Percentiles rank a stretch among this genome's conserved stretches.
These are phyloP conservation scores for Trisateles emortualis DNA, from an alignment of 2,888 invertebrate species.

Conservation along the genomic window DNA sequence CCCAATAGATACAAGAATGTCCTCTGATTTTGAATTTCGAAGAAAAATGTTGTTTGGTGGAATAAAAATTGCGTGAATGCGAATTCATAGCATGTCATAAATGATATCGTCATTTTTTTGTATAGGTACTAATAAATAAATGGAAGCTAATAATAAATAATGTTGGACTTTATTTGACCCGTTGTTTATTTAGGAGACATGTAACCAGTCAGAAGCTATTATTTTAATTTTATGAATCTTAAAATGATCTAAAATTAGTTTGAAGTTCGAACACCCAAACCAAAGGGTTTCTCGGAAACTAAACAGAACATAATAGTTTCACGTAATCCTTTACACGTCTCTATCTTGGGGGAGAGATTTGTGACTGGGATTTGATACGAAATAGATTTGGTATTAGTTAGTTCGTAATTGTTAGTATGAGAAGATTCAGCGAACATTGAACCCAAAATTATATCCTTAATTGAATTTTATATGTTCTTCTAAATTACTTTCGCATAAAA, in stretches of 20 bases:
- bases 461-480: constrained; percentile 12
- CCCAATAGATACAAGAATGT: constrained; percentile 63
- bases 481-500: constrained; percentile 14
- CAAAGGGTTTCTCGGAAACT: constrained; percentile 61
- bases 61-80: constrained; percentile 54
- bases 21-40: constrained; percentile 67
- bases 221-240: constrained; percentile 42
- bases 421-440: constrained; percentile 21
- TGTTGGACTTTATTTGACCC: constrained; percentile 32
- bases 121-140: constrained; percentile 15
- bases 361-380: constrained; percentile 64
- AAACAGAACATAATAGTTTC: constrained; percentile 69
- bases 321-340: constrained; percentile 72
- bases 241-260: constrained; percentile 56
- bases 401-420: constrained; percentile 37
- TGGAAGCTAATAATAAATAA: no score
- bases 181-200: constrained; percentile 23
- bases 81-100: constrained; percentile 58
- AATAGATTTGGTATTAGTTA: constrained; percentile 55
- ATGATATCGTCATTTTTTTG: constrained; percentile 45
- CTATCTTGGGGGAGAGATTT: constrained; percentile 67
- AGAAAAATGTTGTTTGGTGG: constrained; percentile 52
- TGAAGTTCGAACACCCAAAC: constrained; percentile 53
- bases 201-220: background rate
- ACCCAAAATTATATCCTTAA: constrained; percentile 18